These are phyloP conservation scores for Candidula unifasciata DNA, from an alignment of 2,888 invertebrate genomes.

Conservation along the genomic window DNA sequence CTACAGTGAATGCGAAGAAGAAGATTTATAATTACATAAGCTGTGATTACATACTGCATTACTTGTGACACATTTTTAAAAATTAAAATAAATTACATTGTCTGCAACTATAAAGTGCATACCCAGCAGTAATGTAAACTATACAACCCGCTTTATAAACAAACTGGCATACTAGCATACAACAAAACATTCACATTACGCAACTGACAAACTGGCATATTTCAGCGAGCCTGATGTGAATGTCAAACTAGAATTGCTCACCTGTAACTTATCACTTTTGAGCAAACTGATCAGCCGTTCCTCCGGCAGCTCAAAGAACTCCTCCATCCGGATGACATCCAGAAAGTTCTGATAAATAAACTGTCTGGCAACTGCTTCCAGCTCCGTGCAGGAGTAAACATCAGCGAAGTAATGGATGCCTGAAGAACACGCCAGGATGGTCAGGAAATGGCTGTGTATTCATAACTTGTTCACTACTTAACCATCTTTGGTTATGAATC, in stretches of 20 bases:
- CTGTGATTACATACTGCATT: too few species aligned
- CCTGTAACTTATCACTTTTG: constrained; percentile 73
- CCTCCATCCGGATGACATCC: constrained; percentile 74
- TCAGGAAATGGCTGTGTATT: too few species aligned
- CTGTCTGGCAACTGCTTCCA: constrained; percentile 69
- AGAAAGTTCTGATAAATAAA: constrained; percentile 75
- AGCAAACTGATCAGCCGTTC: constrained; percentile 69
- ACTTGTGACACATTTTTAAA: too few species aligned
- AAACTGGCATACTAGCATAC: background rate
- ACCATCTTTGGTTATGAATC: too few species aligned
- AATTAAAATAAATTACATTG: too few species aligned
- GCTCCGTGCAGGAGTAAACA: constrained; percentile 74
- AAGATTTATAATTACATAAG: too few species aligned
- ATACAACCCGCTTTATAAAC: background rate
- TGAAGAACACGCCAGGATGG: constrained; percentile 53
- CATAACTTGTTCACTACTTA: too few species aligned
- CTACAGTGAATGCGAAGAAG: too few species aligned
- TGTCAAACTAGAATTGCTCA: constrained; percentile 55
- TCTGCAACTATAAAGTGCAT: too few species aligned
- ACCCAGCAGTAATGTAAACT: too few species aligned
- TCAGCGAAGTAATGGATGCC: constrained; percentile 76
- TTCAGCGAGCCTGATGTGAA: background rate
- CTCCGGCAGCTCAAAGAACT: constrained; percentile 72
- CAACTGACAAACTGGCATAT: background rate
- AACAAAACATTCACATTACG: background rate